Conservation (phyloP, 2,113 vertebrate genomes). For the Vidua macroura region DNA sequence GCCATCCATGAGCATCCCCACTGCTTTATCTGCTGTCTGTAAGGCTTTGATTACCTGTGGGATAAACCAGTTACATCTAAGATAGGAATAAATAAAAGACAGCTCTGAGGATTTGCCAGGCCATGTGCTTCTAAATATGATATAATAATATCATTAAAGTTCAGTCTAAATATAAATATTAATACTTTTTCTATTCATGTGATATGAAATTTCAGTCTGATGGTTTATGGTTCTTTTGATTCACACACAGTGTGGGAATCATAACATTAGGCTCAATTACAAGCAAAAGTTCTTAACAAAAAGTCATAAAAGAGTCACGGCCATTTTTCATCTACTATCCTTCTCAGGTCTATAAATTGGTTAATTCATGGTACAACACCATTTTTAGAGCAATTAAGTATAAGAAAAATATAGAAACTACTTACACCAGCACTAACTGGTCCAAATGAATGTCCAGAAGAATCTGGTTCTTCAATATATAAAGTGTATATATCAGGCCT, state of each 20-base stretch:
- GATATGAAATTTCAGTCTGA: background rate
- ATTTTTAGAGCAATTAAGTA: background rate
- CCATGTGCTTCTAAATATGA: background rate
- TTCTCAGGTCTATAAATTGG: background rate
- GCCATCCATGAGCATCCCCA: conserved; percentile 89
- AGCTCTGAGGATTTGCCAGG: background rate
- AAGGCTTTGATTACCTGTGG: conserved; percentile 82
- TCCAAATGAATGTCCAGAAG: conserved; percentile 81
- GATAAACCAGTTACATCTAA: background rate
- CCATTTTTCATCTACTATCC: background rate
- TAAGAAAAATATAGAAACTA: background rate
- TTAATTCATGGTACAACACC: background rate
- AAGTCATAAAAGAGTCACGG: background rate
- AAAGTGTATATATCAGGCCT: conserved; percentile 90
- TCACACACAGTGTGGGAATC: background rate
- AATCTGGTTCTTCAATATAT: conserved; percentile 91
- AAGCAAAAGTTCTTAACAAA: background rate
- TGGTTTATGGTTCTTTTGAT: background rate
- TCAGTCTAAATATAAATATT: background rate
- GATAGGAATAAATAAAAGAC: background rate
- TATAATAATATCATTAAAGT: background rate
- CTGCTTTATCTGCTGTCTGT: conserved; percentile 74
- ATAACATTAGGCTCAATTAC: background rate
- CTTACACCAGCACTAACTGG: conserved; percentile 84
- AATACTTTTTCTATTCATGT: background rate